phyloP scores from a whole-genome alignment of 2,888 invertebrate species.

The Geotrupes spiniger region DNA sequence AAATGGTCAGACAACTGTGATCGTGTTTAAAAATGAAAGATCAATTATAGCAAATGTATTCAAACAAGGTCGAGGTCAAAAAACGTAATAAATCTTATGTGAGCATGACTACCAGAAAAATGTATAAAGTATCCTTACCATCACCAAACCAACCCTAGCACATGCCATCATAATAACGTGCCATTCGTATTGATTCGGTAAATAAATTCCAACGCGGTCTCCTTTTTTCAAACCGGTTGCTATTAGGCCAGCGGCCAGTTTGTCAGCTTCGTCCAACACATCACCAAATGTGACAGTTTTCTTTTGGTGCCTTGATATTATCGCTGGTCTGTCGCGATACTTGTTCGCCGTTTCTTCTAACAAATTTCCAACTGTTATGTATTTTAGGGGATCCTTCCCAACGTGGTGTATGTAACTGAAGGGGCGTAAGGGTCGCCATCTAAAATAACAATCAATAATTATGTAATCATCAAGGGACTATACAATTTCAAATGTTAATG shows the following conservation, averaged over 20 bases:
- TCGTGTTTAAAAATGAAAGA: too few relatives aligned
- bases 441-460: too few relatives aligned
- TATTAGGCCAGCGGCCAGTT: slow-evolving; percentile 67
- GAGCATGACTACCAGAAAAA: too few relatives aligned
- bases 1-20: too few relatives aligned
- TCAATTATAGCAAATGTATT: too few relatives aligned
- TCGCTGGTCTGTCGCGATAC: slow-evolving; percentile 57
- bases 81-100: too few relatives aligned
- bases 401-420: slow-evolving; percentile 56
- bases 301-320: slow-evolving; percentile 55
- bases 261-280: slow-evolving; percentile 58
- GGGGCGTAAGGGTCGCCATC: slow-evolving; percentile 17
- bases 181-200: slow-evolving; percentile 78
- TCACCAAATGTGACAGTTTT: slow-evolving; percentile 55
- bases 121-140: slow-evolving; percentile 52
- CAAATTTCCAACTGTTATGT: slow-evolving; percentile 58
- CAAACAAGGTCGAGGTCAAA: too few relatives aligned
- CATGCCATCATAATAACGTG: slow-evolving; percentile 67
- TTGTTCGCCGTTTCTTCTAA: slow-evolving; percentile 54
- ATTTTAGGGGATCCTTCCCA: slow-evolving; percentile 53
- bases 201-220: slow-evolving; percentile 77
- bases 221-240: slow-evolving; percentile 67
- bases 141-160: slow-evolving; percentile 67
- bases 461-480: too few relatives aligned
- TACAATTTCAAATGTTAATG: too few relatives aligned